These are phyloP conservation scores for Anticlea derivata DNA, from an alignment of 2,888 invertebrate genomes.

Conservation along the genomic window DNA sequence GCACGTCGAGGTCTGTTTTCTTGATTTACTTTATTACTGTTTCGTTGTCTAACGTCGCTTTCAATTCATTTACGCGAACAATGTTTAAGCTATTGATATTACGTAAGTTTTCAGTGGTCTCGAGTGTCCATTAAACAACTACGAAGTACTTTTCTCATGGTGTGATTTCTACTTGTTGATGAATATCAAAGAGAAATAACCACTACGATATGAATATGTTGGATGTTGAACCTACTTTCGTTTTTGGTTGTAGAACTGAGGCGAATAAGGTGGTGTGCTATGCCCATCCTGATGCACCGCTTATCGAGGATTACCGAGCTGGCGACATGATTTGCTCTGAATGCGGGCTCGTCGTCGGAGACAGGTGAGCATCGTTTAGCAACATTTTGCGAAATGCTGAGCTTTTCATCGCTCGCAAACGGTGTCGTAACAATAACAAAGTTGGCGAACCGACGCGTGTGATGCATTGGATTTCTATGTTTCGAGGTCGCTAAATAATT, in stretches of 20 bases:
- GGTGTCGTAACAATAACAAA: slow-evolving; percentile 52
- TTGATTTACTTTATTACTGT: slow-evolving; percentile 64
- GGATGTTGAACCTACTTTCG: slow-evolving; percentile 60
- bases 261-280: slow-evolving; percentile 93
- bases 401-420: slow-evolving; percentile 48
- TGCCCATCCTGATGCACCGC: slow-evolving; percentile 96
- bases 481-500: slow-evolving; percentile 49
- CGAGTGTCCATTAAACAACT: slow-evolving; percentile 38
- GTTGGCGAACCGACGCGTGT: slow-evolving; percentile 46
- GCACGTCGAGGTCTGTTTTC: slow-evolving; percentile 86
- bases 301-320: slow-evolving; percentile 99
- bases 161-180: slow-evolving; percentile 67
- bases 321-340: slow-evolving; percentile 99
- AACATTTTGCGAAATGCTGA: slow-evolving; percentile 57
- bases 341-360: slow-evolving; percentile 99
- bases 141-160: slow-evolving; percentile 45
- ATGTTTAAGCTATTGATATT: slow-evolving; percentile 46
- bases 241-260: slow-evolving; percentile 85
- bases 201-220: too few species aligned
- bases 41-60: slow-evolving; percentile 46
- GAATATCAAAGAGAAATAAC: too few species aligned
- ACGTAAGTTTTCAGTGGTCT: slow-evolving; percentile 54
- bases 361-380: slow-evolving; percentile 87
- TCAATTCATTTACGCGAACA: slow-evolving; percentile 48
- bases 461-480: slow-evolving; percentile 54